Percentiles rank a stretch among this genome's conserved stretches.
Conservation (phyloP, 30 jellyfish, hydroid and myxozoan genomes). For the Aurelia sp. region DNA sequence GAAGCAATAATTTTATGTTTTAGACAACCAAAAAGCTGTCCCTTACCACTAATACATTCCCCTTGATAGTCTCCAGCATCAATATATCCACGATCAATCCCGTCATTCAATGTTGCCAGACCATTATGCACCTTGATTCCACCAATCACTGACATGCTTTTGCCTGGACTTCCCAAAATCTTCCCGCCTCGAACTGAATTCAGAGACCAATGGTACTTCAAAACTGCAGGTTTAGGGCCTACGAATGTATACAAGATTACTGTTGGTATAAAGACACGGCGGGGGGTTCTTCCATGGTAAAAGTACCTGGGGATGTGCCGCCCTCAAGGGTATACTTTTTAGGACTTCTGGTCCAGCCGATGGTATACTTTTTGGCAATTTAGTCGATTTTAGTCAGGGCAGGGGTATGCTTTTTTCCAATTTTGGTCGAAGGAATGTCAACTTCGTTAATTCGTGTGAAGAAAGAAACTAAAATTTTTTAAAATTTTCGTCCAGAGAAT, state of each 20-base stretch:
- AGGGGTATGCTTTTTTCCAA: no score
- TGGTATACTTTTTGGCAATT: no score
- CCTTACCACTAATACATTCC: slow-evolving; percentile 94
- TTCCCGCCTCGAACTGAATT: slow-evolving; percentile 66
- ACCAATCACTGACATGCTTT: slow-evolving; percentile 81
- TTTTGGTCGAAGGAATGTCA: no score
- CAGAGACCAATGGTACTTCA: slow-evolving; percentile 87
- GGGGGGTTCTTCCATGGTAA: not conserved
- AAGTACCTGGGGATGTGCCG: no score
- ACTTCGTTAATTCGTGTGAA: no score
- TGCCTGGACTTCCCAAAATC: slow-evolving; percentile 86
- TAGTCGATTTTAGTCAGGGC: no score
- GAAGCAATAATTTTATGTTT: no score
- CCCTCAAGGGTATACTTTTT: no score
- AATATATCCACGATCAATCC: slow-evolving; percentile 78
- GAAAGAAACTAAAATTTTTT: no score
- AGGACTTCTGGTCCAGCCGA: no score
- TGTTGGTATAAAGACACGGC: not conserved
- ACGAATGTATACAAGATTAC: not conserved
- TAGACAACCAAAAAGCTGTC: no score
- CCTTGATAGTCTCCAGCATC: slow-evolving; percentile 99
- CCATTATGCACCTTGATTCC: slow-evolving; percentile 88
- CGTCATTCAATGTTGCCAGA: slow-evolving; percentile 86
- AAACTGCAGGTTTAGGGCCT: slow-evolving; percentile 43
- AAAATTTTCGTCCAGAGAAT: no score